Base-by-base conservation (phyloP, 2,888 invertebrate genomes). In the Rhamnusium bicolor region DNA sequence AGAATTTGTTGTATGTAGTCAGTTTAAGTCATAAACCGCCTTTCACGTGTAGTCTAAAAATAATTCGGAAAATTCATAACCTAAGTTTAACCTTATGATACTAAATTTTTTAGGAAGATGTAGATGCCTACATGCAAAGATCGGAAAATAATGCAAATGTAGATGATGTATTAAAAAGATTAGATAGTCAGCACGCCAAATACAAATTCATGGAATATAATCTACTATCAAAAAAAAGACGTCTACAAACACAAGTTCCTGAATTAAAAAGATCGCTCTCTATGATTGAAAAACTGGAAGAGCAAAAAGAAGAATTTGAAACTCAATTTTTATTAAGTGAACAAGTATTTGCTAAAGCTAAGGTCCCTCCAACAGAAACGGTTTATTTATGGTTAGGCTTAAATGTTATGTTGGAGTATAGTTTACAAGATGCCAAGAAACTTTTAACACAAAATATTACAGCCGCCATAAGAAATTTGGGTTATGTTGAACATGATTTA, bases 131-230 rank as follows among this genome's bases (percentile, higher is more conserved):
- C 88, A 97, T 99, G 97, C 91, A 91, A 75, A 90, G 92, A 82
- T 90, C 94, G 14, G 97, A 96, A 84, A 96, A 97, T 85, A 92
- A 92, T 77, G 94, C 93, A 62, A 93, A 94, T 76, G 96, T 95
- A 1, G 97, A 98, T 83, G 93, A 93, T 86, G 97, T 97, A 14
- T 89, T 98, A 66, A 94, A 94, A 84, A 92, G 91, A 83, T 89
- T 98, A 73, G 98, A 99, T 86, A 98, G 98, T 85, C 95, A 95
- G 85, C 97, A 98, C 89, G 94, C 94, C 73, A 98, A 98, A 90
- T 98, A 98, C 88, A 98, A 98, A 89, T 96, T 97, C 86, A 97
- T 99, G 96, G 98, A 99, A 89, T 94, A 93, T 83, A 98, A 97
- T 87, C 91, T 99, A 78, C 91, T 93, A 67, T 94, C 96, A 12